Evolutionary conservation across 2,888 invertebrate species (phyloP), one percentile per base, ranked within the genome.

Genomic region (Lasioglossum marginatum): DNA sequence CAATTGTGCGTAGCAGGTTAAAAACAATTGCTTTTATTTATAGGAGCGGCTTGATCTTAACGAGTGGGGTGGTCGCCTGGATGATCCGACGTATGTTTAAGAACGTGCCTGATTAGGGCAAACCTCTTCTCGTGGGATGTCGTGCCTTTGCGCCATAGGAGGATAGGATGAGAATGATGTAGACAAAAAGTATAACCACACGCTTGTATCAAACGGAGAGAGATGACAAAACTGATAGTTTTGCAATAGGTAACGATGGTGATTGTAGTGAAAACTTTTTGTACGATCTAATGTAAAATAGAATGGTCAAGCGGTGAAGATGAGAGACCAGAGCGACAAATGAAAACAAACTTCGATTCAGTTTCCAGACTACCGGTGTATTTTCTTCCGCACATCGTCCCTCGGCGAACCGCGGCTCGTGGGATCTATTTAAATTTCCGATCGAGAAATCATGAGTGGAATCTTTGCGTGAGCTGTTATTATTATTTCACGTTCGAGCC

Each of bases 21-120:
- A 8, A 23, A 57, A 12, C 40, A 81, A 81, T 75, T 72, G 1
- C 63, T 82, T 89, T 87, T 83, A 79, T 82, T 90, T 91, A 73
- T 87, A 94, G 94, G 94, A 86, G 93, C 78, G 87, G 93, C 37
- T 31, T 93, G 14, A 12, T 93, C 16, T 52, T 93, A 14, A 92
- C 93, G 34, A 88, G 93, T 31, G 91, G 92, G 27, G 77, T 93
- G 57, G 78, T 93, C 43, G 92, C 90, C 40, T 92, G 93, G 89
- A 87, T 93, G 68, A 77, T 93, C 63, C 89, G 90, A 43, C 86
- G 88, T 16, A 27, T 68, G n/a, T 19, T 75, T 34, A 19, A 63
- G 66, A 75, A n/a, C n/a, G n/a, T n/a, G n/a, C n/a, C n/a, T 1
- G 1, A 57, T 12, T 57, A 57, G 57, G 12, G n/a, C 12, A 12